Percentiles rank a stretch among this genome's conserved stretches.
Evolutionary conservation across 2,797 vertebrate genomes (phyloP).

Genomic region (Artibeus lituratus): DNA sequence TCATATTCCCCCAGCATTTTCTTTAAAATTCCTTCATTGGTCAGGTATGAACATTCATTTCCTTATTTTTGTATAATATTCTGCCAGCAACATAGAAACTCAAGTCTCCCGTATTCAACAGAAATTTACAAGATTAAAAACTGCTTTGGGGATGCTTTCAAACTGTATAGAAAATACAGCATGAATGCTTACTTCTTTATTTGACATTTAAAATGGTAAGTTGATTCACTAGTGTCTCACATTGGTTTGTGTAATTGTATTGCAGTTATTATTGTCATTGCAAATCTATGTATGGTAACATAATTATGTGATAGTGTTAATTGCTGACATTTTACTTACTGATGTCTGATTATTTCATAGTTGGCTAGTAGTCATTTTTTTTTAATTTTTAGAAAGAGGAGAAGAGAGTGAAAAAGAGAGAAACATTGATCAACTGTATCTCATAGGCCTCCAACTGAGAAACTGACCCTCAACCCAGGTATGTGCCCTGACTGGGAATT

Average conservation of each 20-base stretch:
- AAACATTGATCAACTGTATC: neutral
- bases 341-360: neutral
- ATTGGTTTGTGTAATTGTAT: neutral
- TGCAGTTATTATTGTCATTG: neutral
- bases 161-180: neutral
- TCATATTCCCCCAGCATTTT: neutral
- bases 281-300: neutral
- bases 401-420: neutral
- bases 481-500: neutral
- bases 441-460: neutral
- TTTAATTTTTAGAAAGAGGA: neutral
- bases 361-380: neutral
- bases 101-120: neutral
- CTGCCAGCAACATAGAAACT: neutral
- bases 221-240: neutral
- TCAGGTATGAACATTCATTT: neutral
- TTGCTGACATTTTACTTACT: neutral
- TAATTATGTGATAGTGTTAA: neutral
- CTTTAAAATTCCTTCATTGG: neutral
- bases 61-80: neutral
- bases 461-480: neutral
- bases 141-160: neutral
- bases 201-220: neutral
- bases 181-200: neutral
- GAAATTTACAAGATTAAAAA: neutral